Base-by-base conservation (phyloP, 2,888 invertebrate species). In the Lasioglossum zephyrum region DNA sequence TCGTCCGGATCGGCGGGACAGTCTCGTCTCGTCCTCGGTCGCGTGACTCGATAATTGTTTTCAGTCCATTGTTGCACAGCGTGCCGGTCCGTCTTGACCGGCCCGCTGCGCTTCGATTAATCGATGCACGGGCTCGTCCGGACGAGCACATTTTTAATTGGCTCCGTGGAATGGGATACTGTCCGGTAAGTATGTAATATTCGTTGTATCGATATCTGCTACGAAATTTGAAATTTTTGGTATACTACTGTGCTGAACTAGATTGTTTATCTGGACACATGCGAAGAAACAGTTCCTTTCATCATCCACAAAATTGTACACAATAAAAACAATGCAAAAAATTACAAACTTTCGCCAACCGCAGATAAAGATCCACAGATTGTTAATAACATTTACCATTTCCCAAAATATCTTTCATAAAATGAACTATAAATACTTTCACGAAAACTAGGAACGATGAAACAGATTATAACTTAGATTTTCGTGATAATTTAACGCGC, bases 31-130 rank as follows among this genome's bases (percentile, higher is more conserved):
- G 74, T 73, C 63, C 49, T 16, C 41, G 53, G 69, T 73, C 74
- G n/a, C 73, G 47, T 1, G 22, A 41, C 53, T 74, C 82, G 82
- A 82, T 85, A 86, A 88, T 88, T 83, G 88, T 83, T 88, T 83
- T 81, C 44, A 60, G 39, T n/a, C 66, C 60, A 72, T 77, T 78
- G 79, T 77, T 72, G 49, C 73, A 41, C 16, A 77, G 60, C 41
- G 47, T 36, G 1, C 26, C 16, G 2, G 18, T 63, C 11, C 81
- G 41, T 79, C 77, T 72, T 78, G 70, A 70, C 41, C n/a, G 41
- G 18, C 66, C 8, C 49, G 77, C 60, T 39, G 36, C 79, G 70
- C 39, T 82, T 53, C 81, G 81, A 83, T 81, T 44, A 73, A 81
- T 82, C 76, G 83, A 73, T 49, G 49, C 57, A 57, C 57, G 0